Percentiles rank a stretch among this genome's conserved stretches.
These are phyloP conservation scores for Eilema caniola DNA, from an alignment of 2,888 invertebrate species.

Conservation along the genomic window DNA sequence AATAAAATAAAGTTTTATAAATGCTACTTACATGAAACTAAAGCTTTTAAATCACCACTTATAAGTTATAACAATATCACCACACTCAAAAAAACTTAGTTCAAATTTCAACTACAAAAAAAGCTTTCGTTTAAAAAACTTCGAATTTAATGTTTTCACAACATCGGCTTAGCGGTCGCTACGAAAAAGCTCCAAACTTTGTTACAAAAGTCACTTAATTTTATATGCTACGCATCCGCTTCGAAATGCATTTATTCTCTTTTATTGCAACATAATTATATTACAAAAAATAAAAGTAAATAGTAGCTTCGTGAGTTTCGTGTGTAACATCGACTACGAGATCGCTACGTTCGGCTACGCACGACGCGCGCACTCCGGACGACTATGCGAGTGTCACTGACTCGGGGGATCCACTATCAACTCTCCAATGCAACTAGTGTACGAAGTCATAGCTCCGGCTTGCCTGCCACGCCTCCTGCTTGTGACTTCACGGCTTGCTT, in stretches of 20 bases:
- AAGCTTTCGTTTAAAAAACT: too few relatives aligned
- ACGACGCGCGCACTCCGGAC: constrained; percentile 48
- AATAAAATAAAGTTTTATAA: background rate
- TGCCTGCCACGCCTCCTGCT: background rate
- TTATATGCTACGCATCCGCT: background rate
- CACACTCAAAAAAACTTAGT: constrained; percentile 6
- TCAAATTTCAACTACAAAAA: constrained; percentile 4
- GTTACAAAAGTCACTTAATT: background rate
- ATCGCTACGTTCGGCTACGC: constrained; percentile 39
- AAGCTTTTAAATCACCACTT: background rate
- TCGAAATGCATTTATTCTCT: background rate
- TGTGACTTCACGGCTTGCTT: background rate
- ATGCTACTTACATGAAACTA: background rate
- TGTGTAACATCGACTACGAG: constrained; percentile 30
- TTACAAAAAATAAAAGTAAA: background rate
- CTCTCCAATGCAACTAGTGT: background rate
- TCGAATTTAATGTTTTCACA: background rate
- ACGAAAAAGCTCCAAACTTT: background rate
- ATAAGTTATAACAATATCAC: background rate
- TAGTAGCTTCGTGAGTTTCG: constrained; percentile 15
- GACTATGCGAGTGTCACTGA: constrained; percentile 44
- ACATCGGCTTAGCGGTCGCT: background rate
- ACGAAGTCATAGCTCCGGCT: background rate
- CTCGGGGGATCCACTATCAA: background rate
- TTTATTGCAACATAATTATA: background rate